Percentiles rank a stretch among this genome's conserved stretches.
Conservation (phyloP, 2,113 vertebrate species). For the Dasypus novemcinctus region DNA sequence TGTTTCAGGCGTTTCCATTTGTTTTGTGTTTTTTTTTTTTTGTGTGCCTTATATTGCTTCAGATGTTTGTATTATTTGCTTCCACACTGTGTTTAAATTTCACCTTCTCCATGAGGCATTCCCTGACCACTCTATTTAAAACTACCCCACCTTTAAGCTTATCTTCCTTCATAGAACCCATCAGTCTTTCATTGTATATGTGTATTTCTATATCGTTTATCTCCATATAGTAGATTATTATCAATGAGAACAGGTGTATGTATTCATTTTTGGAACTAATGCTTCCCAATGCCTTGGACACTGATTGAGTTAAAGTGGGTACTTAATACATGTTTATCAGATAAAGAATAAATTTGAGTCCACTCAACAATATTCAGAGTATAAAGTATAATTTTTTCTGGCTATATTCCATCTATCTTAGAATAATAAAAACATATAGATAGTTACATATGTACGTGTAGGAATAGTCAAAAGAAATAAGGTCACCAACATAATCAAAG, state of each 20-base stretch:
- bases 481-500: too few relatives aligned
- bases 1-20: background rate
- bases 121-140: background rate
- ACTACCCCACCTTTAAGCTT: rapidly evolving
- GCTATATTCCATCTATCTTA: background rate
- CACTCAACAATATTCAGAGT: background rate
- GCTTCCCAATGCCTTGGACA: background rate
- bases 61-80: background rate
- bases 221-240: background rate
- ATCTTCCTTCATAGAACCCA: background rate
- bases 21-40: too few relatives aligned
- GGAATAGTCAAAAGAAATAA: too few relatives aligned
- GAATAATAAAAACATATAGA: background rate
- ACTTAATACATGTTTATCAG: background rate
- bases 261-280: background rate
- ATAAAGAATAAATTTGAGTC: background rate
- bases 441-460: background rate
- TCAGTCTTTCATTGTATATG: background rate
- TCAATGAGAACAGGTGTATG: background rate
- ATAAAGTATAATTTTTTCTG: background rate
- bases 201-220: background rate
- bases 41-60: background rate
- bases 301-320: background rate
- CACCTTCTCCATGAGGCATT: background rate
- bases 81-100: background rate